These are phyloP conservation scores for Heterochromis multidens DNA, from an alignment of 2,113 vertebrate genomes.

Conservation along the genomic window DNA sequence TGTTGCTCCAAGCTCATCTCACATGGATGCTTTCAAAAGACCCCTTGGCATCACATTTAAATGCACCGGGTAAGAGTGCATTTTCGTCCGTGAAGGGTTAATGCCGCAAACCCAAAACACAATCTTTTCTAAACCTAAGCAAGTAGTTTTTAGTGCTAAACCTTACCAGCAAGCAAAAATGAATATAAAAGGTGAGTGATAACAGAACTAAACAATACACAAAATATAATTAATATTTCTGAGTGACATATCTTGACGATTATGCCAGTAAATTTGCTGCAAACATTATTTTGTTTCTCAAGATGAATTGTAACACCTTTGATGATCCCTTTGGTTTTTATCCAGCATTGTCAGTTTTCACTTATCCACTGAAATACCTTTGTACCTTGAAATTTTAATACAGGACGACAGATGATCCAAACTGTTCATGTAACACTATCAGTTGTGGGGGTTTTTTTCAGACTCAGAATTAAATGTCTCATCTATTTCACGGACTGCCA, in stretches of 20 bases:
- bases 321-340: not conserved
- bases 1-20: too few species aligned
- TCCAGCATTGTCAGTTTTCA: not conserved
- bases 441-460: not conserved
- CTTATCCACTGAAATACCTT: not conserved
- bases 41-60: too few species aligned
- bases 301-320: not conserved
- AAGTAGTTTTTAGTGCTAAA: not conserved
- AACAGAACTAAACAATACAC: not conserved
- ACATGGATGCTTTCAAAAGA: too few species aligned
- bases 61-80: too few species aligned
- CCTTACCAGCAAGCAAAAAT: not conserved
- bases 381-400: not conserved
- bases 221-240: not conserved
- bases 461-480: too few species aligned
- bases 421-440: not conserved
- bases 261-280: not conserved
- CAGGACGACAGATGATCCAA: not conserved
- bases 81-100: too few species aligned
- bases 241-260: not conserved
- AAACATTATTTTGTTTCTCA: not conserved
- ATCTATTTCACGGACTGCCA: not conserved
- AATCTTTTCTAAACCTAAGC: too few species aligned
- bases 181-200: not conserved
- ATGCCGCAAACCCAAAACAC: too few species aligned